A percentile compares a stretch with the other conserved stretches of the same genome.
Evolutionary conservation across 2,888 invertebrate species (phyloP).

Genomic region (Candidula unifasciata): DNA sequence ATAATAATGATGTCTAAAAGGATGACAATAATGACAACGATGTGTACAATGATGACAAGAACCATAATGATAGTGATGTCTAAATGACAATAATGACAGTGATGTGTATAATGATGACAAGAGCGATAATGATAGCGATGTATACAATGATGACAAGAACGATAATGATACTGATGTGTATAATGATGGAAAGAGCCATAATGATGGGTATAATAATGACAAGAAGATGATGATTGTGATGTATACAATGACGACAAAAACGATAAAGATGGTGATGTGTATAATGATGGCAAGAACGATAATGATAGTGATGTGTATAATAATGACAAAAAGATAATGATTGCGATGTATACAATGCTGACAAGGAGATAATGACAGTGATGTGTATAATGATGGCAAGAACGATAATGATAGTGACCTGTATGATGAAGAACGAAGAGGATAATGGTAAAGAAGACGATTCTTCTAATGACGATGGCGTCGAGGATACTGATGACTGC

Average conservation of each 20-base stretch:
- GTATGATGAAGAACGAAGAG: not conserved
- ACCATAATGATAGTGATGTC: constrained; percentile 13
- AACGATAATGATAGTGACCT: not conserved
- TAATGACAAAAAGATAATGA: constrained; percentile 7
- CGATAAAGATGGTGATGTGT: constrained; percentile 36
- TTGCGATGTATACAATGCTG: constrained; percentile 38
- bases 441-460: not conserved
- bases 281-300: constrained; percentile 11
- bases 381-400: not conserved
- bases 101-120: constrained; percentile 42
- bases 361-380: constrained; percentile 16
- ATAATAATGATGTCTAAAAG: constrained; percentile 4
- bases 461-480: not conserved
- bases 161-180: not conserved
- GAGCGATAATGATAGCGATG: constrained; percentile 33
- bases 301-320: constrained; percentile 3
- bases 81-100: constrained; percentile 22
- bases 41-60: constrained; percentile 23
- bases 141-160: constrained; percentile 7
- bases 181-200: constrained; percentile 19
- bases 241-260: constrained; percentile 38
- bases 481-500: no score
- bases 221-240: constrained; percentile 32
- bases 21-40: constrained; percentile 10
- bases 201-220: not conserved